Percentiles rank a stretch among this genome's conserved stretches.
These are phyloP conservation scores for Nycticorax nycticorax DNA, from an alignment of 2,113 vertebrate genomes.

Conservation along the genomic window DNA sequence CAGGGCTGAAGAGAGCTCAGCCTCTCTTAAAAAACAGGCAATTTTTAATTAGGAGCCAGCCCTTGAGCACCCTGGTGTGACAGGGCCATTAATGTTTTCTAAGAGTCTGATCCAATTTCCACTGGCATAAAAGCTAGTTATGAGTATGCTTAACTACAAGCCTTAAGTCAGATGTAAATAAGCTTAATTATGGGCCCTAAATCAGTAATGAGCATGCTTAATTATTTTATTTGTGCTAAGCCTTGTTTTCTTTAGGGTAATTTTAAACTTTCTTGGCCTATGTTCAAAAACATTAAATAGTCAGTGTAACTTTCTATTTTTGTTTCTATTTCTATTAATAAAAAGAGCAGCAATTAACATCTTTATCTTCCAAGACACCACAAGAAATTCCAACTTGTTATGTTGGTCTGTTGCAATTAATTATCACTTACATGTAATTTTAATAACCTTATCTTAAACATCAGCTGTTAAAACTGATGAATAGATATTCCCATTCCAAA, in stretches of 20 bases:
- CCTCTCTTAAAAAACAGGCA: not conserved
- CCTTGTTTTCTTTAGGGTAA: slow-evolving; percentile 4
- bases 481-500: not conserved
- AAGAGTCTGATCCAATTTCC: not conserved
- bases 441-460: slow-evolving; percentile 16
- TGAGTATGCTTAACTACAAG: not conserved
- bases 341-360: not conserved
- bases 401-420: not conserved
- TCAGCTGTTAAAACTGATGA: not conserved
- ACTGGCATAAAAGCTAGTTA: not conserved
- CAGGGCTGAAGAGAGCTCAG: not conserved
- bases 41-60: not conserved
- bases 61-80: not conserved
- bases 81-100: not conserved
- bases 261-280: slow-evolving; percentile 8
- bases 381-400: not conserved
- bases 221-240: slow-evolving; percentile 23
- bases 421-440: not conserved
- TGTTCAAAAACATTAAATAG: not conserved
- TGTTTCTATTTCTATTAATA: not conserved
- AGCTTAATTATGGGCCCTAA: not conserved
- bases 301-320: not conserved
- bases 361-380: not conserved
- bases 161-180: slow-evolving; percentile 16
- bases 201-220: not conserved